These are phyloP conservation scores for Sacculina carcini DNA, from an alignment of 2,888 invertebrate species.

Conservation along the genomic window DNA sequence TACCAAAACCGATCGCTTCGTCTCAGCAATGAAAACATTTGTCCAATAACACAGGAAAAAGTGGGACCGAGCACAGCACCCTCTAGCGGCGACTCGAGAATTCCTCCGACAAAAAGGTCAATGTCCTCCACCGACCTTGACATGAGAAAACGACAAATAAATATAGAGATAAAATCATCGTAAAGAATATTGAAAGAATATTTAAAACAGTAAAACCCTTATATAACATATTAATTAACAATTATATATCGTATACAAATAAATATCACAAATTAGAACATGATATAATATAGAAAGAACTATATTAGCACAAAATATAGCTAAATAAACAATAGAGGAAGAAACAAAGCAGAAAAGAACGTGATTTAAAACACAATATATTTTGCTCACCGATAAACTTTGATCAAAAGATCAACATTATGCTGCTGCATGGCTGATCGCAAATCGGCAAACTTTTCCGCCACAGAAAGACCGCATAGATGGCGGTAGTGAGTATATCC, in stretches of 20 bases:
- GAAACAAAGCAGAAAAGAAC: too few relatives aligned
- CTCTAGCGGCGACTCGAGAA: constrained; percentile 19
- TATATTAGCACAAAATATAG: too few relatives aligned
- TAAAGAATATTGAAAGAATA: too few relatives aligned
- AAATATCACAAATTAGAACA: too few relatives aligned
- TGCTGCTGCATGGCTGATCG: constrained; percentile 23
- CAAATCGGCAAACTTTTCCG: constrained; percentile 28
- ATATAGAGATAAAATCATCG: too few relatives aligned
- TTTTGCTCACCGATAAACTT: constrained; percentile 5
- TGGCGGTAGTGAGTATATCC: constrained; percentile 40
- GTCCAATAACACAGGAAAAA: constrained; percentile 21
- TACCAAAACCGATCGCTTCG: constrained; percentile 23
- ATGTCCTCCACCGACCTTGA: constrained; percentile 18
- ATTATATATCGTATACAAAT: too few relatives aligned
- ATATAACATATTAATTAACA: too few relatives aligned
- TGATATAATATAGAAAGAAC: too few relatives aligned
- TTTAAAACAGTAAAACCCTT: too few relatives aligned
- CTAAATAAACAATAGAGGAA: too few relatives aligned
- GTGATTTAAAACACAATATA: too few relatives aligned
- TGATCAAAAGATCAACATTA: constrained; percentile 10
- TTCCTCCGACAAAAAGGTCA: constrained; percentile 21
- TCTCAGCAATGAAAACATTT: constrained; percentile 20
- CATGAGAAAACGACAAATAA: too few relatives aligned
- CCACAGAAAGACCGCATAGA: constrained; percentile 27
- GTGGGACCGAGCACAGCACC: constrained; percentile 23